Evolutionary conservation across 1,140 invertebrate species (phyloP).

Genomic region (Hirudo medicinalis): DNA sequence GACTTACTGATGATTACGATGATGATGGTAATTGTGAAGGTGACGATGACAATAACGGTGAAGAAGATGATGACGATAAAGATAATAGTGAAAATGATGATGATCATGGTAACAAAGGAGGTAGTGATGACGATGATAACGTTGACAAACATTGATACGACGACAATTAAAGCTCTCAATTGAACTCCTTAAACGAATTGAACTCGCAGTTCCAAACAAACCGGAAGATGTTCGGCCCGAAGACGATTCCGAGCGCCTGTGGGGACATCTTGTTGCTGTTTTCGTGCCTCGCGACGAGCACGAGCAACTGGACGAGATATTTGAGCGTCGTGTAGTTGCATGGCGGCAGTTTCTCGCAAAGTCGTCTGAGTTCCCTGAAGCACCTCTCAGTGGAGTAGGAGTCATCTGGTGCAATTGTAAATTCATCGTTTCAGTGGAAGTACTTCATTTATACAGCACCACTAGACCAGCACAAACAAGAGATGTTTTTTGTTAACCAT

Average conservation of each 20-base stretch:
- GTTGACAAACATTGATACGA: too few species aligned
- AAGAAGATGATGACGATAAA: too few species aligned
- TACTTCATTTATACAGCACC: too few species aligned
- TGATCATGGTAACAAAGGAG: too few species aligned
- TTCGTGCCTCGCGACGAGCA: slow-evolving; percentile 36
- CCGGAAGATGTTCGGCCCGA: slow-evolving; percentile 44
- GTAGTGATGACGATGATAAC: neutral
- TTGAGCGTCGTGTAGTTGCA: slow-evolving; percentile 39
- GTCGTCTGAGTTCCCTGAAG: slow-evolving; percentile 24
- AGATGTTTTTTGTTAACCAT: too few species aligned
- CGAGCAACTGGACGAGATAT: slow-evolving; percentile 38
- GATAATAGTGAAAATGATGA: too few species aligned
- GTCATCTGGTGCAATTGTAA: slow-evolving; percentile 1
- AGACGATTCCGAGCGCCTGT: slow-evolving; percentile 41
- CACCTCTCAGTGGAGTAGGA: neutral
- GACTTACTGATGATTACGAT: too few species aligned
- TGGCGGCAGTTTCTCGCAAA: slow-evolving; percentile 31
- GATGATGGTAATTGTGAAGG: too few species aligned
- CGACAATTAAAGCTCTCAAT: neutral
- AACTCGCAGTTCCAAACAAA: slow-evolving; percentile 25
- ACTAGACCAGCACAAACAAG: too few species aligned
- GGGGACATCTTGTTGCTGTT: slow-evolving; percentile 41
- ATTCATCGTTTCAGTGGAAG: neutral
- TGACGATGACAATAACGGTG: too few species aligned
- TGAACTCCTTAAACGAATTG: neutral